phyloP scores from a whole-genome alignment of 2,797 vertebrate genomes.

The Psittacula echo region DNA sequence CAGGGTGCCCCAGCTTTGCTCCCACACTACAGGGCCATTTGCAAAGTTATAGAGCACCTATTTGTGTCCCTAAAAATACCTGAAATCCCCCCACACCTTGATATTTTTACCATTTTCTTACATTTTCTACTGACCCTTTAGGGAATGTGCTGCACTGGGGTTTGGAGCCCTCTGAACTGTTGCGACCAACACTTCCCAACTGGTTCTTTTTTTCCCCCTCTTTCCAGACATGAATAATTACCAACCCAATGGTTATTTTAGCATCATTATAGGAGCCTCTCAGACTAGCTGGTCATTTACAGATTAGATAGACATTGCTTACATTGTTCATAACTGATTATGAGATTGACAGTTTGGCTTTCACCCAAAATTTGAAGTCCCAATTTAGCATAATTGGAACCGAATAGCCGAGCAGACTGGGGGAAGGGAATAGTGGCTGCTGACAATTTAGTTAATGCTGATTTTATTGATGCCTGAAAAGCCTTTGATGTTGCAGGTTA shows the following conservation, averaged over 20 bases:
- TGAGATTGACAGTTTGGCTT: constrained; percentile 55
- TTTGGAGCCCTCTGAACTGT: neutral
- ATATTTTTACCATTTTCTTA: neutral
- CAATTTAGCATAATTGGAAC: constrained; percentile 33
- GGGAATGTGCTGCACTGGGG: neutral
- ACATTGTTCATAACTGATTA: constrained; percentile 52
- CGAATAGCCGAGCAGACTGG: neutral
- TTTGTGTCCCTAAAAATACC: neutral
- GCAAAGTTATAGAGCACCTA: neutral
- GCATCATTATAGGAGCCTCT: constrained; percentile 29
- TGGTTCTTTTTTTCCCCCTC: neutral
- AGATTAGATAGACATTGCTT: constrained; percentile 44
- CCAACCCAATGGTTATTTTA: neutral
- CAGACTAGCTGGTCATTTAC: constrained; percentile 46
- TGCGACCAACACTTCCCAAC: neutral
- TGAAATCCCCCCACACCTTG: neutral
- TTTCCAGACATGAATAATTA: constrained; percentile 15
- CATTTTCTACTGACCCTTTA: neutral
- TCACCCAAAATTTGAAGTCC: constrained; percentile 27
- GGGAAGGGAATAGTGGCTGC: constrained; percentile 11
- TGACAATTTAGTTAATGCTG: constrained; percentile 58
- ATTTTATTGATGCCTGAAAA: constrained; percentile 72
- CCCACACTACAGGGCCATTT: neutral
- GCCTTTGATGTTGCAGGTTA: constrained; percentile 63
- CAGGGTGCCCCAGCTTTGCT: neutral